Evolutionary conservation across 2,888 invertebrate species (phyloP).

Genomic region (Globia sparganii): DNA sequence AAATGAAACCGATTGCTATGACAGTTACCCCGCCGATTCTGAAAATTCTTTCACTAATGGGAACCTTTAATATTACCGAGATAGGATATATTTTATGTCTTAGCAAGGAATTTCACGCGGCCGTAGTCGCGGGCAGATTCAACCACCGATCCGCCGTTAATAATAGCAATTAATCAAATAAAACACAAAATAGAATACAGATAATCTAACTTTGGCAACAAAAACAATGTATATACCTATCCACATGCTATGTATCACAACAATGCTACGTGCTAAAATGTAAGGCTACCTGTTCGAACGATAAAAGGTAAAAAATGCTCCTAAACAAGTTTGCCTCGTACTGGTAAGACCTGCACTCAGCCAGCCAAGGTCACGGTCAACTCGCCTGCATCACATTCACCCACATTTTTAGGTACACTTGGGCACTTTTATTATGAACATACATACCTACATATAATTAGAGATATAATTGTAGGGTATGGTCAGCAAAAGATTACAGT

Average conservation of each 20-base stretch:
- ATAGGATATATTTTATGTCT: neutral
- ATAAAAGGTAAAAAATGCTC: slow-evolving; percentile 51
- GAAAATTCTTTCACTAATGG: neutral
- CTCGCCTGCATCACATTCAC: slow-evolving; percentile 40
- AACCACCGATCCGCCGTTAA: neutral
- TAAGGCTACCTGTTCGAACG: slow-evolving; percentile 48
- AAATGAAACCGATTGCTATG: too few species aligned
- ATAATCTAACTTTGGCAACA: neutral
- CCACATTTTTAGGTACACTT: slow-evolving; percentile 42
- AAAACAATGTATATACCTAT: neutral
- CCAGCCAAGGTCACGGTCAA: slow-evolving; percentile 53
- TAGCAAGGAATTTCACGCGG: too few species aligned
- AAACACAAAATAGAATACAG: neutral
- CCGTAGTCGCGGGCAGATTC: neutral
- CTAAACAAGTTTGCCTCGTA: slow-evolving; percentile 55
- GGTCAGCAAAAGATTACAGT: neutral
- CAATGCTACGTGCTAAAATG: slow-evolving; percentile 25
- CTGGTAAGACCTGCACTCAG: slow-evolving; percentile 32
- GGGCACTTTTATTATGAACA: slow-evolving; percentile 12
- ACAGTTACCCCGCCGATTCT: neutral
- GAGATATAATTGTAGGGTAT: neutral
- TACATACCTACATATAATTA: slow-evolving; percentile 3
- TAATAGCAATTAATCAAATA: neutral
- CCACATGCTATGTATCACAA: neutral
- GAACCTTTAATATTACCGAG: neutral